Evolutionary conservation across 2,113 vertebrate species (phyloP).

Genomic region (Eulemur macaco): DNA sequence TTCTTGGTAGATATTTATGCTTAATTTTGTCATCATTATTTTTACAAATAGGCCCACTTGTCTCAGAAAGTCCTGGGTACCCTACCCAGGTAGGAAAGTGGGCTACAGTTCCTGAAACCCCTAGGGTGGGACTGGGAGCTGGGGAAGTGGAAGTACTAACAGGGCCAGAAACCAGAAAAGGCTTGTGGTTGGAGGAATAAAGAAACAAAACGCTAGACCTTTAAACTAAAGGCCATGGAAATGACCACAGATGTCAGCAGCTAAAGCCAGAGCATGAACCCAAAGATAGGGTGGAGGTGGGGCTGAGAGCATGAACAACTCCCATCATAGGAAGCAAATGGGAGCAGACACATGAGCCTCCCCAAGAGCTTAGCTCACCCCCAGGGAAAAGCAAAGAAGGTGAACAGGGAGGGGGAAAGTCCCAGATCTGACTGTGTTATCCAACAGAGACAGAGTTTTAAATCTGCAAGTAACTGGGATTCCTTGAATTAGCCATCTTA

Average conservation of each 20-base stretch:
- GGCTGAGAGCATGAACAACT: not conserved
- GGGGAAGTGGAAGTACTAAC: not conserved
- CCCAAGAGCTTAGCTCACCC: not conserved
- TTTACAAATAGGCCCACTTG: not conserved
- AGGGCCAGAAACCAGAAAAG: not conserved
- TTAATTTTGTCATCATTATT: not conserved
- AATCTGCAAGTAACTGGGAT: not conserved
- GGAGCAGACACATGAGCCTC: not conserved
- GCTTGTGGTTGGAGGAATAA: not conserved
- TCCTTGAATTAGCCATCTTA: not conserved
- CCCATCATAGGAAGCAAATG: not conserved
- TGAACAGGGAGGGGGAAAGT: accelerated
- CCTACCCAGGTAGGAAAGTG: not conserved
- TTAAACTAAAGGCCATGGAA: not conserved
- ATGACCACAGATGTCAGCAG: not conserved
- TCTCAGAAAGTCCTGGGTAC: not conserved
- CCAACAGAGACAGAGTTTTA: not conserved
- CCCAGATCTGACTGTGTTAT: not conserved
- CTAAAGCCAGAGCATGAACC: not conserved
- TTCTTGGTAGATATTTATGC: not conserved
- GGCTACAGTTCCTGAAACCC: not conserved
- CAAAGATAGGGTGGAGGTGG: not conserved
- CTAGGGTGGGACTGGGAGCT: not conserved
- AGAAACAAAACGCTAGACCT: not conserved
- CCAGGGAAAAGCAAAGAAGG: not conserved